phyloP scores from a whole-genome alignment of 2,113 vertebrate genomes.

The Cisticola juncidis region DNA sequence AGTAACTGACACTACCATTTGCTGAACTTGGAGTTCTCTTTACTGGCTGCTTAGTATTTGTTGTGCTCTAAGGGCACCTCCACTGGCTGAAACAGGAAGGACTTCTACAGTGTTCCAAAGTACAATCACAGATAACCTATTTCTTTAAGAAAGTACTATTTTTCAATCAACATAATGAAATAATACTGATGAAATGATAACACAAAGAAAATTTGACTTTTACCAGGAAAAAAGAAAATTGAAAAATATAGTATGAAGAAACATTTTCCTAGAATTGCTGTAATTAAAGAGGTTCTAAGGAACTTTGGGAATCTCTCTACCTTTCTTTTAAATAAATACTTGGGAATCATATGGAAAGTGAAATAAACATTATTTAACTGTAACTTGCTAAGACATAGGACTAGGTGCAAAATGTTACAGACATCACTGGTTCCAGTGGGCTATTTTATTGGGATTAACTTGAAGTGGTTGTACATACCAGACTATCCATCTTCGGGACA shows the following conservation, averaged over 20 bases:
- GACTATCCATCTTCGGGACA: conserved; percentile 78
- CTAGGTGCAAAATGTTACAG: not conserved
- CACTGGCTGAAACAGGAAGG: not conserved
- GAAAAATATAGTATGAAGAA: not conserved
- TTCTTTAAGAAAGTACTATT: not conserved
- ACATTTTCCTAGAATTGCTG: not conserved
- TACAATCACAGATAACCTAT: not conserved
- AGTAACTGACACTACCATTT: not conserved
- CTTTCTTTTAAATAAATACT: not conserved
- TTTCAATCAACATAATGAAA: not conserved
- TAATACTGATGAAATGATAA: not conserved
- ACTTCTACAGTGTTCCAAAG: not conserved
- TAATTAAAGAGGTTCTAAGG: not conserved
- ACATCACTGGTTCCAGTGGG: not conserved
- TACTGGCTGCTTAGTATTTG: not conserved
- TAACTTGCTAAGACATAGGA: not conserved
- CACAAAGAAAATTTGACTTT: not conserved
- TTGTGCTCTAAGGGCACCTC: not conserved
- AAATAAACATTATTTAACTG: not conserved
- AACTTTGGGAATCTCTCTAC: not conserved
- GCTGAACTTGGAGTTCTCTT: not conserved
- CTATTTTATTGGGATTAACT: not conserved
- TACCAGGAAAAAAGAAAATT: not conserved
- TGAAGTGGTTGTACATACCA: conserved; percentile 74
- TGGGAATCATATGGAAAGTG: not conserved